Evolutionary conservation across 2,888 invertebrate genomes (phyloP).

Genomic region (Caenorhabditis wallacei): DNA sequence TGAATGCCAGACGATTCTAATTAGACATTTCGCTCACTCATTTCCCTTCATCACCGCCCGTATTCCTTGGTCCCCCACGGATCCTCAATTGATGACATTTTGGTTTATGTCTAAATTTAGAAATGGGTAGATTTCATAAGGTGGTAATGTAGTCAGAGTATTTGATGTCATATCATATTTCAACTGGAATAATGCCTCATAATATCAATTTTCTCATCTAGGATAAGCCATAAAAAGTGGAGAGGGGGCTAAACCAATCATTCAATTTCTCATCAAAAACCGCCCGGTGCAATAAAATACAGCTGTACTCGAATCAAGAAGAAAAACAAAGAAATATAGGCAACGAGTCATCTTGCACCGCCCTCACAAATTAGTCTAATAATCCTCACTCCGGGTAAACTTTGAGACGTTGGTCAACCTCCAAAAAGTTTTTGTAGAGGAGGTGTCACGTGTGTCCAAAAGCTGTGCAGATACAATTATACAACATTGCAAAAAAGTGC

Average conservation of each 20-base stretch:
- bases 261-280: constrained; percentile 19
- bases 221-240: background rate
- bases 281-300: constrained; percentile 7
- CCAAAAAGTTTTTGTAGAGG: constrained; percentile 15
- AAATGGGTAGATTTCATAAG: background rate
- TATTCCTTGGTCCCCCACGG: constrained; percentile 12
- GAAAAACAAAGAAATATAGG: background rate
- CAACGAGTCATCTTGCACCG: constrained; percentile 39
- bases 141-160: constrained; percentile 14
- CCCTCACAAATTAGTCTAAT: constrained; percentile 53
- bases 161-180: constrained; percentile 39
- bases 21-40: constrained; percentile 50
- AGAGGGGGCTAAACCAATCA: background rate
- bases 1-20: constrained; percentile 62
- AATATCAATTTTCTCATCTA: background rate
- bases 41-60: constrained; percentile 35
- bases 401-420: constrained; percentile 28
- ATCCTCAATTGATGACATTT: constrained; percentile 41
- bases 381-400: constrained; percentile 23
- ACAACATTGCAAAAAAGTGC: constrained; percentile 38
- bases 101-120: constrained; percentile 18
- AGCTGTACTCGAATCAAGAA: background rate
- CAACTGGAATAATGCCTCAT: background rate
- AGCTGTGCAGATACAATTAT: constrained; percentile 55
- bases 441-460: constrained; percentile 49